Conservation (phyloP, 2,797 vertebrate species). For the Chrysocyon brachyurus region DNA sequence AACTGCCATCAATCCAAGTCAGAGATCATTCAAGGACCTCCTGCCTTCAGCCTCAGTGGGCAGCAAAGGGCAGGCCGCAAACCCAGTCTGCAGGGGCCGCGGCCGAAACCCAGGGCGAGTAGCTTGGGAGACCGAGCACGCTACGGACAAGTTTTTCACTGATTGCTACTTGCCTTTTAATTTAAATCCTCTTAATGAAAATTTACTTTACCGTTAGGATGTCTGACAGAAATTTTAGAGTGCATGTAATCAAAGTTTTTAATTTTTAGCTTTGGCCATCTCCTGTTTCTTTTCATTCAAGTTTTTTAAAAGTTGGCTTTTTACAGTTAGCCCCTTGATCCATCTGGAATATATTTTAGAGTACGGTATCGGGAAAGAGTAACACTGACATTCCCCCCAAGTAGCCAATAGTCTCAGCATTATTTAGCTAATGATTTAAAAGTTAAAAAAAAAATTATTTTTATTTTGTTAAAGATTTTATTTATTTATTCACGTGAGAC, state of each 20-base stretch:
- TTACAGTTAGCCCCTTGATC: neutral
- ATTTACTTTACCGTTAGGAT: neutral
- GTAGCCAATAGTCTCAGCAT: neutral
- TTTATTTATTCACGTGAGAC: no score
- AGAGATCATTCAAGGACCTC: neutral
- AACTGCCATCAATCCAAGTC: neutral
- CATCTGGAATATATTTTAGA: slow-evolving; percentile 1
- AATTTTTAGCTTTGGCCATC: neutral
- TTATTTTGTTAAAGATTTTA: no score
- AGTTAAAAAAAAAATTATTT: neutral
- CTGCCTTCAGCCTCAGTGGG: neutral
- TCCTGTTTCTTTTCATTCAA: neutral
- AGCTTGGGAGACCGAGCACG: neutral
- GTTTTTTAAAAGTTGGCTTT: neutral
- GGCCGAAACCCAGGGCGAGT: neutral
- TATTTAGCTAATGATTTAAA: neutral
- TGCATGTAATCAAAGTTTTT: neutral
- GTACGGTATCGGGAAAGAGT: neutral
- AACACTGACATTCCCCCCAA: neutral
- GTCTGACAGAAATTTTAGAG: slow-evolving; percentile 7
- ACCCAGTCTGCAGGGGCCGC: fast-evolving
- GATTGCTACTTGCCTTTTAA: neutral
- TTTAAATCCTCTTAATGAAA: slow-evolving; percentile 21
- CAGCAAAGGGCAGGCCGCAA: neutral
- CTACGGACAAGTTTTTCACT: neutral